phyloP scores from a whole-genome alignment of 2,797 vertebrate species.

The Oophaga sylvatica region DNA sequence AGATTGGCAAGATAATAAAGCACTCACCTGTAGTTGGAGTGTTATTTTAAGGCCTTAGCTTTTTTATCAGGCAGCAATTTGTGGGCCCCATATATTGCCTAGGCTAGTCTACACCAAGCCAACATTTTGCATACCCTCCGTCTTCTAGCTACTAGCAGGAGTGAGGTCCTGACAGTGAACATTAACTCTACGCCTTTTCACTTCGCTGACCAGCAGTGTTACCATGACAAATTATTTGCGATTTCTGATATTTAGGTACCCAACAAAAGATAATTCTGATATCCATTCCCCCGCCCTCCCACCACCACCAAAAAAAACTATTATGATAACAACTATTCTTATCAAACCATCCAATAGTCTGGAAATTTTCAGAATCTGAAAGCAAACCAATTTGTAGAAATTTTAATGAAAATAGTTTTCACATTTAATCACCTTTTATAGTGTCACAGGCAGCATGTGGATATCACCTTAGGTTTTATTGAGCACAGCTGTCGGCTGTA shows the following conservation, averaged over 20 bases:
- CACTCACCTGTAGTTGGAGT: too few species aligned
- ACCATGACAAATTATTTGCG: too few species aligned
- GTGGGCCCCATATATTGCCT: too few species aligned
- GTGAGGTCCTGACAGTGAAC: too few species aligned
- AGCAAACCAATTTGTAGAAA: neutral
- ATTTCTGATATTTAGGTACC: neutral
- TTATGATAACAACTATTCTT: neutral
- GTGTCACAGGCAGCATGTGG: neutral
- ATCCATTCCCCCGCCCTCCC: too few species aligned
- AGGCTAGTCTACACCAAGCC: too few species aligned
- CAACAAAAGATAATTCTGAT: too few species aligned
- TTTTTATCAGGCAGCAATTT: too few species aligned
- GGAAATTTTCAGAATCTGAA: neutral
- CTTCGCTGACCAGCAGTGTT: neutral
- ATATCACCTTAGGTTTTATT: conserved; percentile 43
- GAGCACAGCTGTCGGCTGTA: conserved; percentile 39
- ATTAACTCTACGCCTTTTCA: neutral
- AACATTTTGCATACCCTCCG: too few species aligned
- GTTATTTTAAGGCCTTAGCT: too few species aligned
- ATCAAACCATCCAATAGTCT: neutral
- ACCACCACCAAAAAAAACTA: neutral
- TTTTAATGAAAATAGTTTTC: neutral
- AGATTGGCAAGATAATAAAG: too few species aligned
- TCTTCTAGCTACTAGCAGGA: too few species aligned
- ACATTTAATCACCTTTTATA: conserved; percentile 9